Evolutionary conservation across 2,888 invertebrate species (phyloP).

Genomic region (Criorhina ranunculi): DNA sequence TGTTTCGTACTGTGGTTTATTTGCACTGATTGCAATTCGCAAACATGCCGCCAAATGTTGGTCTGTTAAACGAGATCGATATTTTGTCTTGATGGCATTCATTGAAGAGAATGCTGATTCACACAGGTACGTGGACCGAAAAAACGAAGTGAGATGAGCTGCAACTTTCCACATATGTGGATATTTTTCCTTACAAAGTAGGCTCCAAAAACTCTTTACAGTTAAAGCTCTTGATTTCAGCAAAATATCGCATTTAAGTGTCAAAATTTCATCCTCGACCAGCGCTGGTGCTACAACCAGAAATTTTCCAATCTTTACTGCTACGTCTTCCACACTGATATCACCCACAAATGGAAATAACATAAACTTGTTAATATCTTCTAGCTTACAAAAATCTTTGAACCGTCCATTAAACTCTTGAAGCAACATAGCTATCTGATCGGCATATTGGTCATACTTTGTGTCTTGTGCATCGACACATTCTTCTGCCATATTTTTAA

Average conservation of each 20-base stretch:
- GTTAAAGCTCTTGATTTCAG: conserved; percentile 14
- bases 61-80: conserved; percentile 33
- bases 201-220: not conserved
- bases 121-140: not conserved
- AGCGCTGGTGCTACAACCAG: conserved; percentile 8
- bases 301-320: conserved; percentile 9
- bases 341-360: conserved; percentile 24
- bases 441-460: not conserved
- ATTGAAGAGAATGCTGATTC: conserved; percentile 32
- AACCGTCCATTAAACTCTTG: not conserved
- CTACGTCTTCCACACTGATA: conserved; percentile 15
- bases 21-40: conserved; percentile 33
- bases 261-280: not conserved
- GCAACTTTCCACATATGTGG: conserved; percentile 15
- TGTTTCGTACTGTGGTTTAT: conserved; percentile 29
- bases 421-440: not conserved
- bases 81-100: conserved; percentile 26
- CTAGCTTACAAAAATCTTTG: conserved; percentile 29
- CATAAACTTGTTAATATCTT: conserved; percentile 23
- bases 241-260: conserved; percentile 3
- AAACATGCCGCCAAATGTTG: conserved; percentile 29
- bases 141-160: conserved; percentile 9
- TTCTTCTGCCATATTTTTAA: not conserved
- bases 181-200: not conserved
- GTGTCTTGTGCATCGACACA: not conserved